Percentiles rank a stretch among this genome's conserved stretches.
phyloP scores from a whole-genome alignment of 2,113 vertebrate genomes.

The Dicaeum eximium region DNA sequence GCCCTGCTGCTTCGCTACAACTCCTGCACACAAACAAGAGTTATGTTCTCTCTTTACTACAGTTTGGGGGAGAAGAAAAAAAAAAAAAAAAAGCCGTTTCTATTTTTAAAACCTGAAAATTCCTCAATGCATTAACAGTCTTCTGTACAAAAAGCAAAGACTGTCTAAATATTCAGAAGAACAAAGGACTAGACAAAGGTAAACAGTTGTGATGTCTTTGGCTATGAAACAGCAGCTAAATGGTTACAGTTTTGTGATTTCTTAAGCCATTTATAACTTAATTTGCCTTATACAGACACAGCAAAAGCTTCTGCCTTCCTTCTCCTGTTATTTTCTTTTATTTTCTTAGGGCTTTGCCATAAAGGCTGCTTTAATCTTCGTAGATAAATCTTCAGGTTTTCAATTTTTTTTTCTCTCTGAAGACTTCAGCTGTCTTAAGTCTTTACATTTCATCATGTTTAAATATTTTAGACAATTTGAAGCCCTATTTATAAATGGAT shows the following conservation, averaged over 20 bases:
- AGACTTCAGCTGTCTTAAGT: background rate
- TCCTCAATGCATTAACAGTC: background rate
- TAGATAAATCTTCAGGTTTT: background rate
- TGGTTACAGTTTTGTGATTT: background rate
- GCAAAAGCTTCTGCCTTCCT: background rate
- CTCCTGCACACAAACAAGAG: background rate
- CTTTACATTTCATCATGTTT: background rate
- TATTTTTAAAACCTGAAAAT: background rate
- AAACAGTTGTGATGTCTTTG: background rate
- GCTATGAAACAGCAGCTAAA: background rate
- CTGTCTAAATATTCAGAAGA: background rate
- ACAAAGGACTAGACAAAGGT: background rate
- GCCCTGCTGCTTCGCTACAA: background rate
- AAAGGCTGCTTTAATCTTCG: slow-evolving; percentile 16
- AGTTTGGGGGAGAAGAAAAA: too few relatives aligned
- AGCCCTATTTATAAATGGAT: slow-evolving; percentile 48
- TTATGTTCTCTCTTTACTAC: background rate
- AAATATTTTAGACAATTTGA: slow-evolving; percentile 44
- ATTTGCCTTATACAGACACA: background rate
- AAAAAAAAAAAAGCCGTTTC: background rate
- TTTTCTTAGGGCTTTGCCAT: background rate
- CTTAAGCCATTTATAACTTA: background rate
- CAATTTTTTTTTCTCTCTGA: background rate
- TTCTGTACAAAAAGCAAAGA: background rate
- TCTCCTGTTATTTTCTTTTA: background rate